phyloP scores from a whole-genome alignment of 2,888 invertebrate species.

The Thymelicus lineola region DNA sequence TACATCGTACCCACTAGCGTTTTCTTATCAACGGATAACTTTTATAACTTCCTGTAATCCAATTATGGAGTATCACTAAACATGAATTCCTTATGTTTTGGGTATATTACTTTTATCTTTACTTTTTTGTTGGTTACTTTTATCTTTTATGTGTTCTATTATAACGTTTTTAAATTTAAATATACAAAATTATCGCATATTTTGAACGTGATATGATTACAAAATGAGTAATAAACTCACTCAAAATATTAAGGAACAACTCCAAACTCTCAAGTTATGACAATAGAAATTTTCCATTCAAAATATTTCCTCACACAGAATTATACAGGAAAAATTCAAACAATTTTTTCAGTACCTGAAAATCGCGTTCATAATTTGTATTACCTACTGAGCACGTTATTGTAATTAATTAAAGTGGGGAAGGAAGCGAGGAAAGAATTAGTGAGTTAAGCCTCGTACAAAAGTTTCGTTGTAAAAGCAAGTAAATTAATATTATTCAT shows the following conservation, averaged over 20 bases:
- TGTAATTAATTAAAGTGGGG: slow-evolving; percentile 19
- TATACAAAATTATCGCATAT: not conserved
- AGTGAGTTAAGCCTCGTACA: not conserved
- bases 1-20: not conserved
- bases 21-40: slow-evolving; percentile 14
- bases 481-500: not conserved
- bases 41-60: slow-evolving; percentile 1
- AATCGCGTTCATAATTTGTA: slow-evolving; percentile 8
- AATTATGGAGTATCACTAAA: not conserved
- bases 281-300: not conserved
- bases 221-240: not conserved
- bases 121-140: no score
- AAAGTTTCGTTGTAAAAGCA: not conserved
- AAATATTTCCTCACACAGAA: not conserved
- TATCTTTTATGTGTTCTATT: no score
- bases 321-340: slow-evolving; percentile 1
- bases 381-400: slow-evolving; percentile 16
- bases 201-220: not conserved
- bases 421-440: slow-evolving; percentile 15
- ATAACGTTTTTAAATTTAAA: not conserved
- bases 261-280: not conserved
- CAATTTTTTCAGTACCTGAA: not conserved
- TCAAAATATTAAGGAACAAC: slow-evolving; percentile 1
- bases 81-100: not conserved
- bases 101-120: no score